Evolutionary conservation across 1,140 invertebrate genomes (phyloP).

Genomic region (Galleria mellonella): DNA sequence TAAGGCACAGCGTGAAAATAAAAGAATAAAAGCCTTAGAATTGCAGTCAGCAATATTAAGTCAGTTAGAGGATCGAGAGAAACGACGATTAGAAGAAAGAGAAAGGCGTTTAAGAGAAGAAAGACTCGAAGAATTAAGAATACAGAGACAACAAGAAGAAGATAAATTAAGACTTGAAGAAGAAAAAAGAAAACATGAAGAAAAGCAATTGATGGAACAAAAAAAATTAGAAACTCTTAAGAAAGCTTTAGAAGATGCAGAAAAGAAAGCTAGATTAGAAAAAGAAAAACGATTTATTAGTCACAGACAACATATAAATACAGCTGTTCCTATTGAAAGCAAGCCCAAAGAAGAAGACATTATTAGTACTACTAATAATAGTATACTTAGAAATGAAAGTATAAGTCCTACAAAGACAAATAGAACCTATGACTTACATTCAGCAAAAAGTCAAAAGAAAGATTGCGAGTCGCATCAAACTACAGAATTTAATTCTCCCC

Average conservation of each 20-base stretch:
- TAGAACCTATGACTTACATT: conserved; percentile 57
- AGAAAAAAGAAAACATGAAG: conserved; percentile 74
- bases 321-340: conserved; percentile 16
- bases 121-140: conserved; percentile 79
- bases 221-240: conserved; percentile 76
- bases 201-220: conserved; percentile 77
- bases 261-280: conserved; percentile 75
- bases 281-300: conserved; percentile 68
- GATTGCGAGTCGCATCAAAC: conserved; percentile 53
- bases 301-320: conserved; percentile 36
- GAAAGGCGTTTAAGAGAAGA: conserved; percentile 78
- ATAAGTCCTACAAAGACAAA: conserved; percentile 53
- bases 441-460: conserved; percentile 54
- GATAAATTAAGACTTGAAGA: conserved; percentile 77
- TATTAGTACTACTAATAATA: conserved; percentile 9
- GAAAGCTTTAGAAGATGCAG: conserved; percentile 77
- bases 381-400: conserved; percentile 26
- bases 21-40: conserved; percentile 81
- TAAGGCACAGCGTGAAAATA: conserved; percentile 80
- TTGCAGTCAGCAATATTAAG: conserved; percentile 82
- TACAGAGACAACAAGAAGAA: conserved; percentile 78
- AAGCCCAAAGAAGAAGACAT: conserved; percentile 24
- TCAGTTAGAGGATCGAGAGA: conserved; percentile 83
- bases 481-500: conserved; percentile 58
- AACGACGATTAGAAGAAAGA: conserved; percentile 78